Percentiles rank a stretch among this genome's conserved stretches.
Evolutionary conservation across 2,888 invertebrate species (phyloP).

Genomic region (Acrobasis repandana): DNA sequence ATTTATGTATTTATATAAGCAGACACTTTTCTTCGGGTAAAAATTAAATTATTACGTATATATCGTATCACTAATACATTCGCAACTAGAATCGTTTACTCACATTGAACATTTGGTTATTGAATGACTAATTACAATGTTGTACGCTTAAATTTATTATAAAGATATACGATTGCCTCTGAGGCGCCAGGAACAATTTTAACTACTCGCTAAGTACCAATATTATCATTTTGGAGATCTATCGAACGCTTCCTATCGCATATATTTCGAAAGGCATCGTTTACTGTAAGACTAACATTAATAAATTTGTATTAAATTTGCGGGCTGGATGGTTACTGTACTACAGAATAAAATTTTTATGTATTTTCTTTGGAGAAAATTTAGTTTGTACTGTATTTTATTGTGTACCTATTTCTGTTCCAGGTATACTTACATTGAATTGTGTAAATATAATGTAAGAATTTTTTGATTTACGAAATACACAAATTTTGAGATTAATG

Average conservation of each 20-base stretch:
- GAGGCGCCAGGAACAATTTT: constrained; percentile 82
- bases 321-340: constrained; percentile 24
- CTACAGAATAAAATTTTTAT: not conserved
- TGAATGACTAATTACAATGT: constrained; percentile 72
- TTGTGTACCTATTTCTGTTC: too few species aligned
- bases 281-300: constrained; percentile 27
- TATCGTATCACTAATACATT: constrained; percentile 82
- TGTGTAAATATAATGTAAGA: not conserved
- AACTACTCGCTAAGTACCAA: constrained; percentile 79
- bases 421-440: not conserved
- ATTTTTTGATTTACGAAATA: not conserved
- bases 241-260: constrained; percentile 72
- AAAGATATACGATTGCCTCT: constrained; percentile 79
- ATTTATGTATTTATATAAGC: constrained; percentile 77
- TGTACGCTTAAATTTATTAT: constrained; percentile 70
- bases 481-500: not conserved
- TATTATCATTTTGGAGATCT: constrained; percentile 70
- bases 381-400: too few species aligned
- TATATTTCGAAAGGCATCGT: constrained; percentile 57
- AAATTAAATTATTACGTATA: constrained; percentile 83
- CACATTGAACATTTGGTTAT: constrained; percentile 82
- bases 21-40: constrained; percentile 79
- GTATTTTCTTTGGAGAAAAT: too few species aligned
- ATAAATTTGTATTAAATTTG: constrained; percentile 14
- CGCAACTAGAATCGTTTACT: constrained; percentile 81